phyloP scores from a whole-genome alignment of 2,888 invertebrate genomes.

The Pharmacophagus antenor region DNA sequence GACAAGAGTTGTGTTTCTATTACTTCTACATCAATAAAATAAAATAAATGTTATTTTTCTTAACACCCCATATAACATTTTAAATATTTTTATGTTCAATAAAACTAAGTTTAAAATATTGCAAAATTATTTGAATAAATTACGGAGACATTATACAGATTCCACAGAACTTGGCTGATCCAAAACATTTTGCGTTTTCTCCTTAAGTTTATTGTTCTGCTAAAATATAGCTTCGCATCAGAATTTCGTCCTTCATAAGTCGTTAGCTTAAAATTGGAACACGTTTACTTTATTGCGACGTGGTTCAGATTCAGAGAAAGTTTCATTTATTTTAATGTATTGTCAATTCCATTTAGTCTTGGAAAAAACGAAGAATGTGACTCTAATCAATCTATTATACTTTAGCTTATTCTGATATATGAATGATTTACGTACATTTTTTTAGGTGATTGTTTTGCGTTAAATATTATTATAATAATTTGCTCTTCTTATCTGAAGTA shows the following conservation, averaged over 20 bases:
- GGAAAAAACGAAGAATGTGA: slow-evolving; percentile 45
- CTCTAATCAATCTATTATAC: slow-evolving; percentile 53
- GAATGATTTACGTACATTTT: slow-evolving; percentile 34
- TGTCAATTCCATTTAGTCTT: slow-evolving; percentile 43
- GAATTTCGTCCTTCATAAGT: slow-evolving; percentile 42
- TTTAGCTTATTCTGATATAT: slow-evolving; percentile 34
- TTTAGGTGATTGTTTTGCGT: not conserved
- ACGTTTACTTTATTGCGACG: slow-evolving; percentile 33
- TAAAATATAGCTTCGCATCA: slow-evolving; percentile 41
- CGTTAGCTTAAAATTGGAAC: slow-evolving; percentile 42
- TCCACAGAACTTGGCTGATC: too few species aligned
- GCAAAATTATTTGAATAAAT: too few species aligned
- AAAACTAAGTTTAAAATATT: too few species aligned
- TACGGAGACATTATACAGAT: too few species aligned
- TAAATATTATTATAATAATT: not conserved
- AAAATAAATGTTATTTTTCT: too few species aligned
- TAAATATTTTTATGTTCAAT: too few species aligned
- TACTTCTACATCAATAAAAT: not conserved
- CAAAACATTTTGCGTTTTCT: too few species aligned
- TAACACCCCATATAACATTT: too few species aligned
- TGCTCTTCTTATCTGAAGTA: not conserved
- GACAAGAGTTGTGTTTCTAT: slow-evolving; percentile 20
- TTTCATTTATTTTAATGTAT: slow-evolving; percentile 38
- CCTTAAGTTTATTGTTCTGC: not conserved
- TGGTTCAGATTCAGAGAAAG: slow-evolving; percentile 50